Conservation (phyloP, 2,888 invertebrate genomes). For the Ernsta delagoae region DNA sequence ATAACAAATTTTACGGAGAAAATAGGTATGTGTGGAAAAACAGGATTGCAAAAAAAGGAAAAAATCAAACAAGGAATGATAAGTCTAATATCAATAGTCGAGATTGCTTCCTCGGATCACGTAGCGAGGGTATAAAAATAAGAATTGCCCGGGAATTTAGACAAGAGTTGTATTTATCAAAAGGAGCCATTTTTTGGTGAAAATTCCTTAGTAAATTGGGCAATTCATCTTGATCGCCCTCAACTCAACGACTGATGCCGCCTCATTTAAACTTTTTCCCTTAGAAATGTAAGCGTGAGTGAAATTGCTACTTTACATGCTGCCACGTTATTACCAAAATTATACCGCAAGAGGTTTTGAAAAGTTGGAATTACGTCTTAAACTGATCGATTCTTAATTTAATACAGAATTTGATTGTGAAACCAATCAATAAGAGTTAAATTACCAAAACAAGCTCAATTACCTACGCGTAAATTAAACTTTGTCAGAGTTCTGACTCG, state of each 20-base stretch:
- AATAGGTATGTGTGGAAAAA: neutral
- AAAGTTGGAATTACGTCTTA: too few relatives aligned
- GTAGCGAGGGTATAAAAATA: neutral
- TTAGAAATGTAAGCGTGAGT: neutral
- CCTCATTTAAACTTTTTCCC: slow-evolving; percentile 11
- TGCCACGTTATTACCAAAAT: too few relatives aligned
- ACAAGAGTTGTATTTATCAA: slow-evolving; percentile 28
- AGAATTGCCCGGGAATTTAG: slow-evolving; percentile 6
- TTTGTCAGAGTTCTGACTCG: too few relatives aligned
- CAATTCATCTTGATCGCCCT: slow-evolving; percentile 22
- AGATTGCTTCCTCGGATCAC: slow-evolving; percentile 7
- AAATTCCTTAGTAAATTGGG: slow-evolving; percentile 22
- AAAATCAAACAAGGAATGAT: slow-evolving; percentile 3
- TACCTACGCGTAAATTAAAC: too few relatives aligned
- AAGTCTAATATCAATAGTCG: slow-evolving; percentile 4
- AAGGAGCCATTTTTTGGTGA: neutral
- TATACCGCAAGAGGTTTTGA: too few relatives aligned
- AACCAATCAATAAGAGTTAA: too few relatives aligned
- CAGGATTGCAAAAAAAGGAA: neutral
- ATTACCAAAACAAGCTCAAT: too few relatives aligned
- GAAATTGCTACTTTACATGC: neutral
- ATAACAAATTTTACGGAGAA: neutral
- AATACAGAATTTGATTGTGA: too few relatives aligned
- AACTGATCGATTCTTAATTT: too few relatives aligned
- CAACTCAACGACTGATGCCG: neutral